Percentiles rank a stretch among this genome's conserved stretches.
Conservation (phyloP, 2,797 vertebrate species). For the Gymnocypris eckloni region DNA sequence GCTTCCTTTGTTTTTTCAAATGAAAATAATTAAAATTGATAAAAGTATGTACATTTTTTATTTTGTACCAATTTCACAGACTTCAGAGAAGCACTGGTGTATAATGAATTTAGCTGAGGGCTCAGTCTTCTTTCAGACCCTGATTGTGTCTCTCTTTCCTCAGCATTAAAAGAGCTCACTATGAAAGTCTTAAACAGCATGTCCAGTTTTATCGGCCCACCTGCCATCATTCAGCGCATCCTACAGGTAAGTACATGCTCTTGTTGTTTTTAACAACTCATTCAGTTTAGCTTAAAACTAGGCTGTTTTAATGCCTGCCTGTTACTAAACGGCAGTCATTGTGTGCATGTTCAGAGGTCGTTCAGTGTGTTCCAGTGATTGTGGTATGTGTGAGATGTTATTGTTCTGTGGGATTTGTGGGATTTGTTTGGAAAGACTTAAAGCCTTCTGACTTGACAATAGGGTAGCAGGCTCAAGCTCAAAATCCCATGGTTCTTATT, state of each 20-base stretch:
- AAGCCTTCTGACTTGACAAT: constrained; percentile 28
- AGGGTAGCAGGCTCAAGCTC: neutral
- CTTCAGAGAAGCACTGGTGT: neutral
- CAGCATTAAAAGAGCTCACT: constrained; percentile 91
- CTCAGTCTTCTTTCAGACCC: neutral
- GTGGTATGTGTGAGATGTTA: neutral
- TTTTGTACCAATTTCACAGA: neutral
- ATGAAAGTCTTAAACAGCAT: constrained; percentile 96
- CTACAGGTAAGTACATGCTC: constrained; percentile 83
- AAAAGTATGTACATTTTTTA: neutral
- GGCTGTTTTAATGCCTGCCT: neutral
- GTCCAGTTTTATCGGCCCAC: constrained; percentile 93
- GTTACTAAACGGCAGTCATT: neutral
- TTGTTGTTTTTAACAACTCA: neutral
- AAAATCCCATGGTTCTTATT: constrained; percentile 12
- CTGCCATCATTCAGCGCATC: constrained; percentile 92
- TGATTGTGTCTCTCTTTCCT: constrained; percentile 42
- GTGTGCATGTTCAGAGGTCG: neutral
- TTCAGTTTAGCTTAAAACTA: neutral
- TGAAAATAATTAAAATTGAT: neutral
- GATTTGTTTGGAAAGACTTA: constrained; percentile 21
- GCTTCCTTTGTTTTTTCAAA: neutral
- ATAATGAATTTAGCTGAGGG: neutral
- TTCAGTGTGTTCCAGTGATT: constrained; percentile 2
- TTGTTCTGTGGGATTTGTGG: constrained; percentile 17